Percentiles rank a stretch among this genome's conserved stretches.
Evolutionary conservation across 2,888 invertebrate genomes (phyloP).

Genomic region (Ametastegia equiseti): DNA sequence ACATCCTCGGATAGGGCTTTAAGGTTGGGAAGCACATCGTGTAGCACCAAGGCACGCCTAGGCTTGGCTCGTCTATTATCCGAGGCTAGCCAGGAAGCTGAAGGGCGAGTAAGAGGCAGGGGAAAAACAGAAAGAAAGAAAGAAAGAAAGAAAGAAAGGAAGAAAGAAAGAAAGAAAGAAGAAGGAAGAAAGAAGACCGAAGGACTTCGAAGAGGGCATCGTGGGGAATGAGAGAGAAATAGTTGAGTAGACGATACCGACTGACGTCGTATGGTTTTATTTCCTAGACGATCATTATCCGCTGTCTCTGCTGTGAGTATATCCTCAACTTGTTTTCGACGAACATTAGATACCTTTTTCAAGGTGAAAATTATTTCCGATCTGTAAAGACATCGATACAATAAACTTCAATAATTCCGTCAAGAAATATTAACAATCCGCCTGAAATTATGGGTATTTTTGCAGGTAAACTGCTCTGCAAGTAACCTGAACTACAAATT

Average conservation of each 20-base stretch:
- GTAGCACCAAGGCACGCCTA: slow-evolving; percentile 31
- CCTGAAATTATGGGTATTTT: neutral
- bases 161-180: too few species aligned
- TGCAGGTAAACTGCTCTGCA: too few species aligned
- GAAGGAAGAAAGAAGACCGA: too few species aligned
- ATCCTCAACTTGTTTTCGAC: neutral
- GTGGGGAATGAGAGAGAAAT: neutral
- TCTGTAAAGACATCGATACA: neutral
- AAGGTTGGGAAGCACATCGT: slow-evolving; percentile 9
- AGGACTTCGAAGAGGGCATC: neutral
- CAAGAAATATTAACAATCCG: neutral
- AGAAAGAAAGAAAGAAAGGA: too few species aligned
- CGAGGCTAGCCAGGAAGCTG: neutral
- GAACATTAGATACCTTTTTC: neutral
- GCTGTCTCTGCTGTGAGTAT: too few species aligned
- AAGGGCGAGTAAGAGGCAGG: neutral
- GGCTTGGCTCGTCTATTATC: slow-evolving; percentile 24
- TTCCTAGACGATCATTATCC: too few species aligned
- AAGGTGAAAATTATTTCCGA: neutral
- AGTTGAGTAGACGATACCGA: neutral
- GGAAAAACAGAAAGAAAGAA: neutral
- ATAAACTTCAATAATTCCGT: neutral
- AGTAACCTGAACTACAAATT: too few species aligned
- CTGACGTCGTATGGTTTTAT: neutral
- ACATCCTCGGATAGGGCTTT: neutral